Evolutionary conservation across 1,140 invertebrate species (phyloP), one percentile per base, ranked within the genome.

Genomic region (Battus philenor): DNA sequence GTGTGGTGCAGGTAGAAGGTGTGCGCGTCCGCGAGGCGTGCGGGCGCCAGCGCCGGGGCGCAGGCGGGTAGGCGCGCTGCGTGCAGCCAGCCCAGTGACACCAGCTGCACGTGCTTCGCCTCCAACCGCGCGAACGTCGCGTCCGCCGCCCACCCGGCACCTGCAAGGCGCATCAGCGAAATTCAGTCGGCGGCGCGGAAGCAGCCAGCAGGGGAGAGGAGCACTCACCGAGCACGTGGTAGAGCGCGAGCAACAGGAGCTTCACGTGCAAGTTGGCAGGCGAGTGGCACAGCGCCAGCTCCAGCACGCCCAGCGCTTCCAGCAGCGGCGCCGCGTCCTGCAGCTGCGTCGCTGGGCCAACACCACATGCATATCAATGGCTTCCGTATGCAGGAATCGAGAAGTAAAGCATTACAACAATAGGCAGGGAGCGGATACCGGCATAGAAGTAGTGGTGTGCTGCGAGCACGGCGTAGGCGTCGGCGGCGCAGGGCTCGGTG

Each of bases 61-160:
- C 90, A 88, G 31, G 92, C 84, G 2, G 90, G 86, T 44, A 96
- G 86, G 48, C 94, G 88, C 53, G 92, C 91, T 41, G 90, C 90
- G 74, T 96, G 91, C 39, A 96, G 85, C 86, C 96, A 93, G 34
- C 96, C 93, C 62, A 98, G 85, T 0, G 96, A 96, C 86, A 98
- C 96, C 70, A 97, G 87, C 74, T 98, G 97, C 50, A 98, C 92
- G 82, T 98, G 95, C 87, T 99, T 99, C 34, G 97, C 90, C 66
- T 98, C 97, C 69, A 98, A 83, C 33, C 86, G 86, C 47, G 88
- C 83, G 66, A 92, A 94, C 50, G 91, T 82, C 27, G 86, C 80
- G 51, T 92, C 90, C 29, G 93, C 93, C 2, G 90, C 90, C n/a
- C 88, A 67, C 52, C 89, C 89, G 59, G 90, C 92, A 55, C 93